Conservation (phyloP, 2,113 vertebrate genomes). For the Morone saxatilis region DNA sequence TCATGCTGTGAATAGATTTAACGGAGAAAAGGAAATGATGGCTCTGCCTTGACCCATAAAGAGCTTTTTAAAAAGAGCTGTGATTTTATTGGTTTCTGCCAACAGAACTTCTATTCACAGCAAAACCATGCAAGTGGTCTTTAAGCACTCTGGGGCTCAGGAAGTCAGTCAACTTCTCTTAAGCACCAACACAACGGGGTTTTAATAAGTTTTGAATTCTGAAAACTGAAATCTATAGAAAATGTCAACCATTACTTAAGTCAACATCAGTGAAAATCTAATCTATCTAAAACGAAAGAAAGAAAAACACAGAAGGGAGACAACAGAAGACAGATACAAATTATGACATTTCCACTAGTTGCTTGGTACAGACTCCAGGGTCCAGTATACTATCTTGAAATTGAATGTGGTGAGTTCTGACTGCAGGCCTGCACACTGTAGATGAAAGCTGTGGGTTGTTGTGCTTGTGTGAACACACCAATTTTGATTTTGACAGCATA, state of each 20-base stretch:
- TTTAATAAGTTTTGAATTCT: background rate
- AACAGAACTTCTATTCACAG: constrained; percentile 26
- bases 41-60: constrained; percentile 2
- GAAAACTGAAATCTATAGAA: background rate
- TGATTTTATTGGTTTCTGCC: constrained; percentile 28
- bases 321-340: background rate
- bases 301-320: background rate
- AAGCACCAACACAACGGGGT: background rate
- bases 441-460: background rate
- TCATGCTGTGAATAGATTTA: constrained; percentile 44
- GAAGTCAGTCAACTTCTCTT: constrained; percentile 2
- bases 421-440: background rate
- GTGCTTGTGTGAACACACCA: background rate
- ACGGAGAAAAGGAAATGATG: constrained; percentile 10
- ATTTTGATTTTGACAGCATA: background rate
- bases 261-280: background rate
- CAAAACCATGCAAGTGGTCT: constrained; percentile 22
- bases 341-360: background rate
- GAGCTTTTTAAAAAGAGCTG: constrained; percentile 15
- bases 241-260: background rate
- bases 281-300: background rate
- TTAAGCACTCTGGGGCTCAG: background rate
- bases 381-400: background rate
- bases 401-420: background rate
- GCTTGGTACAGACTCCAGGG: background rate